Evolutionary conservation across 1,140 invertebrate species (phyloP).

Genomic region (Fopius arisanus): DNA sequence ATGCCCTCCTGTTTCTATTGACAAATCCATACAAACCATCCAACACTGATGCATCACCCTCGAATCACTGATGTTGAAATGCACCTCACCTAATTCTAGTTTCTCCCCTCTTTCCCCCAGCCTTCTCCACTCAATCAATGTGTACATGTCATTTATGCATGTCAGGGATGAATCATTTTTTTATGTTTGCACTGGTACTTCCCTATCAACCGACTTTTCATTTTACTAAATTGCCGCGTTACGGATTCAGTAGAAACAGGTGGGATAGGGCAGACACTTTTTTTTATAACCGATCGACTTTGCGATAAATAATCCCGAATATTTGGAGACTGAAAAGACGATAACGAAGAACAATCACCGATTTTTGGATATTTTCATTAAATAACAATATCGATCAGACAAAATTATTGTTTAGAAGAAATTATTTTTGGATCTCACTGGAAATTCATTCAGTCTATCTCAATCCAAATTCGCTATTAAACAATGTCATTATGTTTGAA

Average conservation of each 20-base stretch:
- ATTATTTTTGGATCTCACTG: too few relatives aligned
- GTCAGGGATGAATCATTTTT: not conserved
- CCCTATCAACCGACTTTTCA: not conserved
- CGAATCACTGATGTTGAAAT: conserved; percentile 22
- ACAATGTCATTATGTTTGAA: too few relatives aligned
- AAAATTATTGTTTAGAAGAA: too few relatives aligned
- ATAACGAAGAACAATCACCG: too few relatives aligned
- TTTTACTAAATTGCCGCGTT: too few relatives aligned
- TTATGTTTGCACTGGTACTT: not conserved
- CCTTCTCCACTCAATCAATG: not conserved
- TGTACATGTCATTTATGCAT: not conserved
- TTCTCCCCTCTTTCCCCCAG: not conserved
- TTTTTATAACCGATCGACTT: too few relatives aligned
- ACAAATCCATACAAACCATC: conserved; percentile 52
- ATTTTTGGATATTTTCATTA: too few relatives aligned
- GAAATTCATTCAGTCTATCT: too few relatives aligned
- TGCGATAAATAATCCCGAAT: too few relatives aligned
- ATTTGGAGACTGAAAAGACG: too few relatives aligned
- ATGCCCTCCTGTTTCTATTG: conserved; percentile 55
- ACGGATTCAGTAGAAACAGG: not conserved
- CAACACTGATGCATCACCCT: conserved; percentile 49
- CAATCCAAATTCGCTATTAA: too few relatives aligned
- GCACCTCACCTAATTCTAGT: not conserved
- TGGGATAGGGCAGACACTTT: not conserved
- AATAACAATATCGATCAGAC: too few relatives aligned